Evolutionary conservation across 2,113 vertebrate genomes (phyloP), one percentile per base, ranked within the genome.

Genomic region (Coregonus clupeaformis): DNA sequence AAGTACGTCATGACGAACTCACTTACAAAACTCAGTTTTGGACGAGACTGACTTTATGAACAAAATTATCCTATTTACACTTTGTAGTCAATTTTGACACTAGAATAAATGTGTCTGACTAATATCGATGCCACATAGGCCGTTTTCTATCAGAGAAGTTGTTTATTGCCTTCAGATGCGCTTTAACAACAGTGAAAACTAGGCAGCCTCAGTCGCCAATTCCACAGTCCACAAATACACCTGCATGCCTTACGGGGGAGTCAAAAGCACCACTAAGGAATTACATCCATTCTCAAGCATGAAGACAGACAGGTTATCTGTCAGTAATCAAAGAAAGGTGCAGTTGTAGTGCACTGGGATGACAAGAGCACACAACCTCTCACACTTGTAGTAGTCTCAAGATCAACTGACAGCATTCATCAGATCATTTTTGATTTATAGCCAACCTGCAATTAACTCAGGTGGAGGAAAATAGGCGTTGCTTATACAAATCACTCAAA

Each of bases 221-320:
- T n/a, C 42, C 22, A 49, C 20, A 62, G 14, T n/a, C 42, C 22
- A 49, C 63, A 55, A n/a, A 30, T 30, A 30, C 27, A 30, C 27
- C n/a, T 0, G n/a, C 27, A 20, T 62, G 14, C 3, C 62, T 36
- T 69, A 18, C 47, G 25, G 27, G 25, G 30, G 18, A n/a, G 55
- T 4, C 47, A 1, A 20, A n/a, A 27, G 36, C 42, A 13, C 62
- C 62, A 64, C 71, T 49, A 66, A 32, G 3, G 60, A 78, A 71
- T 70, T 36, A 0, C 1, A 47, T 29, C n/a, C 22, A 68, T 45
- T 47, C 30, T 16, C 0, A 24, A 65, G 18, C 4, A 82, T 76
- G 70, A 75, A 22, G 78, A 82, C 73, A 30, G 80, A 82, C 83
- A n/a, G 80, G 87, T 86, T 85, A 52, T 32, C 60, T 16, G 29